A percentile compares a stretch with the other conserved stretches of the same genome.
phyloP scores from a whole-genome alignment of 2,797 vertebrate genomes.

The Tenualosa ilisha region DNA sequence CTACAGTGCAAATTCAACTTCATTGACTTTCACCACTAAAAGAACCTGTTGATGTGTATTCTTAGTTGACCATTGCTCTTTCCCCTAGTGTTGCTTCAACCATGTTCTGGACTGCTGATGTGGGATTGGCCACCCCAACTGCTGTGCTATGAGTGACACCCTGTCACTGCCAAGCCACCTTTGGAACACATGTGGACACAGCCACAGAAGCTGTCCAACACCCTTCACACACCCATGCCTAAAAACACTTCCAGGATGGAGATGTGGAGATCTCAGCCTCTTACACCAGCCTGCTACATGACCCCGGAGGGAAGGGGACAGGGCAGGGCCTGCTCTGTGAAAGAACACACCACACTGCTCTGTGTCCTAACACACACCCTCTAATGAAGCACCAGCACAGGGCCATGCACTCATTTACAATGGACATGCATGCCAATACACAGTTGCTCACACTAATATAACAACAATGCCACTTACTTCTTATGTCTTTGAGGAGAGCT shows the following conservation, averaged over 20 bases:
- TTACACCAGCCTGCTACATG: slow-evolving; percentile 48
- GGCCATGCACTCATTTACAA: slow-evolving; percentile 44
- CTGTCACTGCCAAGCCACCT: slow-evolving; percentile 59
- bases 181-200: slow-evolving; percentile 69
- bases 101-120: background rate
- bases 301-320: slow-evolving; percentile 30
- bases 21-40: background rate
- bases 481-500: background rate
- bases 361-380: slow-evolving; percentile 42
- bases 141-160: slow-evolving; percentile 56
- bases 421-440: background rate
- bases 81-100: background rate
- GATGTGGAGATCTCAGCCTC: slow-evolving; percentile 40
- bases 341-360: slow-evolving; percentile 36
- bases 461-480: background rate
- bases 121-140: background rate
- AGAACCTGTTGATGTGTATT: background rate
- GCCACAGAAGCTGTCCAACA: slow-evolving; percentile 63
- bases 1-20: background rate
- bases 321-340: slow-evolving; percentile 38
- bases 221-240: slow-evolving; percentile 55
- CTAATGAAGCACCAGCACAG: slow-evolving; percentile 60
- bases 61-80: background rate
- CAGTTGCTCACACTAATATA: background rate
- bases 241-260: slow-evolving; percentile 42